phyloP scores from a whole-genome alignment of 23 tunicate species.

The Halocynthia roretzi region DNA sequence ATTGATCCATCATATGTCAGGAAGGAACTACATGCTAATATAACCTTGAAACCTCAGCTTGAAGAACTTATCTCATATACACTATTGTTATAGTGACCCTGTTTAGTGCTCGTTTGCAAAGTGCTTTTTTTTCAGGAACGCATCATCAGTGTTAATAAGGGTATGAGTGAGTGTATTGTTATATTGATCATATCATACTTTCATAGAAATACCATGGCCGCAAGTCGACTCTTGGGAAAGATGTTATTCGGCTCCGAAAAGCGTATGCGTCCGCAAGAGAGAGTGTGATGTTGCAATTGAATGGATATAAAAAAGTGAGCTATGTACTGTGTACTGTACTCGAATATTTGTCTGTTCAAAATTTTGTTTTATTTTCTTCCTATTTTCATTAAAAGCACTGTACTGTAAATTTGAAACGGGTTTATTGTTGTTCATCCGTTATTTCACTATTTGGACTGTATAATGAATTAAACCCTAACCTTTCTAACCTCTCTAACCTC shows the following conservation, averaged over 20 bases:
- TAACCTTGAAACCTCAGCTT: too few species aligned
- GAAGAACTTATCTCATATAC: too few species aligned
- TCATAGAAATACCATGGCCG: constrained; percentile 78
- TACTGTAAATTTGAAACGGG: background rate
- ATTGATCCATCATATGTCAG: too few species aligned
- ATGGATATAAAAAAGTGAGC: constrained; percentile 23
- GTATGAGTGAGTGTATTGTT: too few species aligned
- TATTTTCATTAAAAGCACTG: background rate
- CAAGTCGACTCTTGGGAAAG: constrained; percentile 65
- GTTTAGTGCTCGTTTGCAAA: too few species aligned
- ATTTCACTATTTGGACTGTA: too few species aligned
- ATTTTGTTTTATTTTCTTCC: background rate
- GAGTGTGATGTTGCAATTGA: constrained; percentile 26
- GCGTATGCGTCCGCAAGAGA: constrained; percentile 45
- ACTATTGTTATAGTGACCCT: too few species aligned
- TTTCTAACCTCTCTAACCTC: too few species aligned
- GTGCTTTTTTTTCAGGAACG: too few species aligned
- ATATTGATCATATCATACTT: background rate
- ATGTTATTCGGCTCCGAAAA: constrained; percentile 55
- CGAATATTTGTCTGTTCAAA: background rate
- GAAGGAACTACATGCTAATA: too few species aligned
- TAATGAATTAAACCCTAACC: too few species aligned
- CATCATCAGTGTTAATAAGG: too few species aligned
- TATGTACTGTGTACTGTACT: background rate
- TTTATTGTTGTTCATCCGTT: background rate